Percentiles rank a stretch among this genome's conserved stretches.
Evolutionary conservation across 2,888 invertebrate genomes (phyloP).

Genomic region (Lithodes maja): DNA sequence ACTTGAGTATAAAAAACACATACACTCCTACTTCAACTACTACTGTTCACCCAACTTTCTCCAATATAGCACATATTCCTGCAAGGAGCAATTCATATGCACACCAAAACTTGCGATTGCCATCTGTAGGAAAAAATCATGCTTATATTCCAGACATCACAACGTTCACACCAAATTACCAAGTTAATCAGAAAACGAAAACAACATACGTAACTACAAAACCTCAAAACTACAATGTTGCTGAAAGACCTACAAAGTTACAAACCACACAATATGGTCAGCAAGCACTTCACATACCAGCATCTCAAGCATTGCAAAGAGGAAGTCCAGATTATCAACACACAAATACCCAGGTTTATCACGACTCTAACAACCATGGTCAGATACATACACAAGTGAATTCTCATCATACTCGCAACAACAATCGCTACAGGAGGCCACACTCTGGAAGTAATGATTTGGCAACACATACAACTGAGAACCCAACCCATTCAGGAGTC

Average conservation of each 20-base stretch:
- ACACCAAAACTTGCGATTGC: background rate
- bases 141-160: background rate
- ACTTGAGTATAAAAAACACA: background rate
- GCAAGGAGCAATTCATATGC: background rate
- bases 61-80: background rate
- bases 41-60: background rate
- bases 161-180: conserved; percentile 4
- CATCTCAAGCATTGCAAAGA: conserved; percentile 26
- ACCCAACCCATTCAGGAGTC: background rate
- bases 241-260: too few species aligned
- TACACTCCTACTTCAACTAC: background rate
- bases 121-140: background rate
- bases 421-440: too few species aligned
- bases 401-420: background rate
- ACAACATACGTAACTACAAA: background rate
- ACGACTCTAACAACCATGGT: background rate
- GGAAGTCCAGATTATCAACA: conserved; percentile 30
- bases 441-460: too few species aligned
- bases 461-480: background rate
- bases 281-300: conserved; percentile 3
- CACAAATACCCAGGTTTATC: background rate
- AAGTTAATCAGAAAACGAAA: background rate
- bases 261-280: background rate
- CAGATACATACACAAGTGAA: background rate
- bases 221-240: background rate